Conservation (phyloP, 1,140 invertebrate genomes). For the Homarus americanus region DNA sequence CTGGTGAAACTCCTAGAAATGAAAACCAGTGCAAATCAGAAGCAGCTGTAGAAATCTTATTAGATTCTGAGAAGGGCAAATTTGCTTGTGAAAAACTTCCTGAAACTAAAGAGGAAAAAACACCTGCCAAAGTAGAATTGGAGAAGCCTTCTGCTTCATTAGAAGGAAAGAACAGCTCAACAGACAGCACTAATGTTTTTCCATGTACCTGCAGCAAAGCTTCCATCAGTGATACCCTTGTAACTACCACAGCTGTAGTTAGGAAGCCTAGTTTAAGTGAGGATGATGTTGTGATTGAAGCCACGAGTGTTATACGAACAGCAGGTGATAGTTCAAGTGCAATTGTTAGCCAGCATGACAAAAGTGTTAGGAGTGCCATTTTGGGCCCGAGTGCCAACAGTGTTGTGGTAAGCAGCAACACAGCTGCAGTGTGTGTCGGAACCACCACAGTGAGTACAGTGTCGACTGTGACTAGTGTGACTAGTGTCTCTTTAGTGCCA, state of each 20-base stretch:
- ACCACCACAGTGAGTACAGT: slow-evolving; percentile 24
- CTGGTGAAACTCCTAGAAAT: neutral
- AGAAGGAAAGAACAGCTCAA: neutral
- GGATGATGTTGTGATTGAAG: neutral
- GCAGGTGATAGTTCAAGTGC: slow-evolving; percentile 33
- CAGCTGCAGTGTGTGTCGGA: slow-evolving; percentile 34
- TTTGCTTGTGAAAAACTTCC: neutral
- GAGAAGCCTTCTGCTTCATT: neutral
- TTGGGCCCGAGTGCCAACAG: slow-evolving; percentile 36
- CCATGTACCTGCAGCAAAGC: neutral
- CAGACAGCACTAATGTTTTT: neutral
- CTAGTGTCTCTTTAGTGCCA: slow-evolving; percentile 33
- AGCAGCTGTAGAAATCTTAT: neutral
- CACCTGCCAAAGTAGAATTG: neutral
- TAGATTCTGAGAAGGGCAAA: neutral
- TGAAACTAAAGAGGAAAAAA: neutral
- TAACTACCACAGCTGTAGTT: slow-evolving; percentile 25
- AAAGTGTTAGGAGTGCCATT: slow-evolving; percentile 38
- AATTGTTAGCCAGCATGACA: slow-evolving; percentile 38
- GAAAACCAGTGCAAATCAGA: slow-evolving; percentile 8
- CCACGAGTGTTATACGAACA: slow-evolving; percentile 37
- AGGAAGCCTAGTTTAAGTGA: slow-evolving; percentile 19
- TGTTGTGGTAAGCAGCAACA: slow-evolving; percentile 51
- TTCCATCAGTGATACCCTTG: slow-evolving; percentile 8
- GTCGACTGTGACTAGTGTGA: slow-evolving; percentile 7